These are phyloP conservation scores for Endomychus coccineus DNA, from an alignment of 2,888 invertebrate species.

Conservation along the genomic window DNA sequence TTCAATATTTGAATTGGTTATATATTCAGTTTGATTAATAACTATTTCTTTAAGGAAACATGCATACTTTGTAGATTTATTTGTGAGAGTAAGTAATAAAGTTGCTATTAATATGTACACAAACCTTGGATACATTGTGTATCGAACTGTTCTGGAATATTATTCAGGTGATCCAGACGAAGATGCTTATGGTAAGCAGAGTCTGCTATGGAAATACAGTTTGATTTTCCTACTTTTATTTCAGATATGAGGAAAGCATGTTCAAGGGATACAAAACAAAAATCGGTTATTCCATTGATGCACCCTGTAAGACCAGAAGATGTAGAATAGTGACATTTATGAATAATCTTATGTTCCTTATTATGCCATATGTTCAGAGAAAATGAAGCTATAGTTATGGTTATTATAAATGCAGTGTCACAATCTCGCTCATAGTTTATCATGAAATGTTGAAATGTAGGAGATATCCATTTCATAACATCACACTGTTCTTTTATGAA, in stretches of 20 bases:
- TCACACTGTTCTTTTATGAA: too few species aligned
- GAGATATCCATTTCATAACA: too few species aligned
- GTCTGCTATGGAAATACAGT: not conserved
- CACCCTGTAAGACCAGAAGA: constrained; percentile 96
- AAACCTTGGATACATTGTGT: constrained; percentile 92
- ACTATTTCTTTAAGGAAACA: constrained; percentile 67
- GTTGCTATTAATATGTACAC: constrained; percentile 98
- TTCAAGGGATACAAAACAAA: constrained; percentile 83
- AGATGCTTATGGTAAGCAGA: constrained; percentile 85
- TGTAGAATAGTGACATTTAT: too few species aligned
- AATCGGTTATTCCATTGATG: constrained; percentile 84
- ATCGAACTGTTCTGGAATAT: constrained; percentile 93
- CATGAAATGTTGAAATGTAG: too few species aligned
- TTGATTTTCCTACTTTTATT: constrained; percentile 40
- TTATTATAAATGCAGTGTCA: too few species aligned
- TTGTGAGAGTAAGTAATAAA: constrained; percentile 95
- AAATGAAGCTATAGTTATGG: too few species aligned
- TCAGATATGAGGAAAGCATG: constrained; percentile 98
- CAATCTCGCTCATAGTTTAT: too few species aligned
- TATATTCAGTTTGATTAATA: constrained; percentile 1
- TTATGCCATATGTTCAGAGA: too few species aligned
- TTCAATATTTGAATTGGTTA: constrained; percentile 25
- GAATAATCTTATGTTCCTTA: constrained; percentile 21
- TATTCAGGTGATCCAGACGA: constrained; percentile 98
- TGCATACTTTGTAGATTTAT: constrained; percentile 95